Evolutionary conservation across 2,888 invertebrate species (phyloP).

Genomic region (Pseudoips prasinana): DNA sequence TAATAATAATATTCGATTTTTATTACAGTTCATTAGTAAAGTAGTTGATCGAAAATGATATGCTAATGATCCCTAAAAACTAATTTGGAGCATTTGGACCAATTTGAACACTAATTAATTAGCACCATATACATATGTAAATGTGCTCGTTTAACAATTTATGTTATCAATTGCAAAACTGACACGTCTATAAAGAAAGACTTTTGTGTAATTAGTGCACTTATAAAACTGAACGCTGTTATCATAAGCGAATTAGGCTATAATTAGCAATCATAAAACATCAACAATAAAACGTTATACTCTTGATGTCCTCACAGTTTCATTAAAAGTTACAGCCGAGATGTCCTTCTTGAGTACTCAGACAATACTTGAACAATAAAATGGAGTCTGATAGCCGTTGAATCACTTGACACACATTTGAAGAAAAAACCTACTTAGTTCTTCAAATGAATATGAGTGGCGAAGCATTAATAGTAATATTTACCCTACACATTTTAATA

Average conservation of each 20-base stretch:
- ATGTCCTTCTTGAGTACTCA: constrained; percentile 57
- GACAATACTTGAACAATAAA: constrained; percentile 65
- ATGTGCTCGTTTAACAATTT: no score
- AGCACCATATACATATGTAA: no score
- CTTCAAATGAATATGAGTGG: constrained; percentile 14
- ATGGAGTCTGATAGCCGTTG: constrained; percentile 55
- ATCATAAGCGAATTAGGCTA: constrained; percentile 46
- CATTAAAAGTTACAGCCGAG: constrained; percentile 57
- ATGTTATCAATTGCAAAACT: no score
- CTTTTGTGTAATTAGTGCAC: constrained; percentile 30
- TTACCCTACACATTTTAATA: no score
- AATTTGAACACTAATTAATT: no score
- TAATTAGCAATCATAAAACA: constrained; percentile 53
- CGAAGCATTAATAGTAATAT: no score
- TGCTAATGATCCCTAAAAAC: no score
- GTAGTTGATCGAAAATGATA: no score
- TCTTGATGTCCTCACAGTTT: constrained; percentile 59
- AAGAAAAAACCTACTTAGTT: constrained; percentile 33
- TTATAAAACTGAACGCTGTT: constrained; percentile 34
- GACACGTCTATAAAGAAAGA: no score
- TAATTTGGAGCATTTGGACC: no score
- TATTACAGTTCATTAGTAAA: no score
- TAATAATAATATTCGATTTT: no score
- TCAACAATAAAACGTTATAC: constrained; percentile 47
- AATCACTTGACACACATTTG: constrained; percentile 70